Evolutionary conservation across 1,140 invertebrate species (phyloP).

Genomic region (Brachionus angularis): DNA sequence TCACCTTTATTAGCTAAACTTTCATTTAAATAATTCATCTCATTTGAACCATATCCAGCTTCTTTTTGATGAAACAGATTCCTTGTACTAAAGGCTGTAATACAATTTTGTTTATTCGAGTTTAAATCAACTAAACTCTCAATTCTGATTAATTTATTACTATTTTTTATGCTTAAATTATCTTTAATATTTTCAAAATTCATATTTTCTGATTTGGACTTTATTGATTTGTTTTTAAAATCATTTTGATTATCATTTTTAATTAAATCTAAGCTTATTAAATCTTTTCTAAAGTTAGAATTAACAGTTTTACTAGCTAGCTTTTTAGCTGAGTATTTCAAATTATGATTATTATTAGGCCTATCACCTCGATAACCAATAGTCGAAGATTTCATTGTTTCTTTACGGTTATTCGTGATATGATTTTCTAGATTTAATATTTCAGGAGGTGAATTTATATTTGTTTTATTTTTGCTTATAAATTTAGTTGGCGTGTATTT

Average conservation of each 20-base stretch:
- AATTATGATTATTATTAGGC: too few relatives aligned
- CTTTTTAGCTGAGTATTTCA: too few relatives aligned
- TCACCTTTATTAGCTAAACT: constrained; percentile 2
- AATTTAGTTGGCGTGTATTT: too few relatives aligned
- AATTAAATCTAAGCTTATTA: not conserved
- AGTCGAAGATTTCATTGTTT: too few relatives aligned
- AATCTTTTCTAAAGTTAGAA: not conserved
- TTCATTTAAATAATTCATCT: not conserved
- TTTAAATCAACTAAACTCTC: constrained; percentile 9
- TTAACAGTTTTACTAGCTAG: too few relatives aligned
- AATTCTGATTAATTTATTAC: constrained; percentile 3
- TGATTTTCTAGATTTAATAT: too few relatives aligned
- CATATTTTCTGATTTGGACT: constrained; percentile 11
- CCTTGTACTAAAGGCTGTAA: constrained; percentile 16
- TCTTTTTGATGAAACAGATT: constrained; percentile 12
- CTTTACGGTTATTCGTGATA: too few relatives aligned
- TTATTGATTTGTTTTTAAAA: not conserved
- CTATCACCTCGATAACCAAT: too few relatives aligned
- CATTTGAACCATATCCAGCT: not conserved
- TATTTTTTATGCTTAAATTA: not conserved
- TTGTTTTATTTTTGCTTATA: too few relatives aligned
- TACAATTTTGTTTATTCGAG: constrained; percentile 14
- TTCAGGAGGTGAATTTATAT: too few relatives aligned
- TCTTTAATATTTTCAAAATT: not conserved
- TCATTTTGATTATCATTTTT: not conserved